A percentile compares a stretch with the other conserved stretches of the same genome.
These are phyloP conservation scores for Columbina picui DNA, from an alignment of 2,113 vertebrate species.

Conservation along the genomic window DNA sequence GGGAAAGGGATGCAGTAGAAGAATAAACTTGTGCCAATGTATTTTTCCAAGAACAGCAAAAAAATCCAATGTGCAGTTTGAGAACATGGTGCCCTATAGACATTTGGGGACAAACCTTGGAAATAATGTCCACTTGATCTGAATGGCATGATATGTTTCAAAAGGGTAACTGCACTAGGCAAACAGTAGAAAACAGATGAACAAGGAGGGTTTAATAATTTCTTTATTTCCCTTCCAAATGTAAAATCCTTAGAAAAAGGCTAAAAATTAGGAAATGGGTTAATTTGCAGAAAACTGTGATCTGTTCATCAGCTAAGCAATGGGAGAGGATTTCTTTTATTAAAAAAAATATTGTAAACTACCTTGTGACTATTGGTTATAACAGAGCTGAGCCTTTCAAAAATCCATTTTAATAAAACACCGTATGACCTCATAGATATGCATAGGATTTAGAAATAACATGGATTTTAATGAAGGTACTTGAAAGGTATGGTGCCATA, in stretches of 20 bases:
- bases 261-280: not conserved
- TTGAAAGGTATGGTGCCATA: slow-evolving; percentile 69
- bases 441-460: slow-evolving; percentile 69
- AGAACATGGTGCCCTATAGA: not conserved
- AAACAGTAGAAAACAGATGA: not conserved
- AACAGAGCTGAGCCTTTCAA: slow-evolving; percentile 49
- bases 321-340: not conserved
- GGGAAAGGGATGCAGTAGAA: not conserved
- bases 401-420: slow-evolving; percentile 57
- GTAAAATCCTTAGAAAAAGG: not conserved
- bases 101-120: not conserved
- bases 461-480: slow-evolving; percentile 65
- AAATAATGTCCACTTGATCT: not conserved
- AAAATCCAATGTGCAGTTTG: not conserved
- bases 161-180: not conserved
- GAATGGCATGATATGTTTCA: not conserved
- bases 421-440: slow-evolving; percentile 66
- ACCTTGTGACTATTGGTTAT: slow-evolving; percentile 47
- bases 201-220: not conserved
- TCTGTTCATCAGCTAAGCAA: not conserved
- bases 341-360: not conserved
- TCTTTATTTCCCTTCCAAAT: not conserved
- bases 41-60: not conserved
- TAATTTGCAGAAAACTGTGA: not conserved
- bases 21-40: not conserved